Conservation (phyloP, 2,113 vertebrate species). For the Labeo rohita region DNA sequence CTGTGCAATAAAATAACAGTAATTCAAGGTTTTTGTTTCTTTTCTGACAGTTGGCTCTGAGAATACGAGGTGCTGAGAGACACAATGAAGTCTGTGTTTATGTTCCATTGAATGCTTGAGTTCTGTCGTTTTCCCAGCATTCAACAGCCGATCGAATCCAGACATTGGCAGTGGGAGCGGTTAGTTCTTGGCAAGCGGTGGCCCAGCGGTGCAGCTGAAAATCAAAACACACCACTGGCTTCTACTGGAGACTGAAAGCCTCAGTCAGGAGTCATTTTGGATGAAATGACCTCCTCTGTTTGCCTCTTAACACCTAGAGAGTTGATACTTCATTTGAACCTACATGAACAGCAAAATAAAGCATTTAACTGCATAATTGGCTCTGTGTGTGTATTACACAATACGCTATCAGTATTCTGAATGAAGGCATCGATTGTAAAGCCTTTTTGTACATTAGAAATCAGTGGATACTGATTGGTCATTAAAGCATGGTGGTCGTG, state of each 20-base stretch:
- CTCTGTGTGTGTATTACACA: neutral
- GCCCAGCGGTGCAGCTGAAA: neutral
- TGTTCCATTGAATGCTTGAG: neutral
- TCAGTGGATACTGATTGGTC: neutral
- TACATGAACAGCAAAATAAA: neutral
- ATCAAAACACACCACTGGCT: conserved; percentile 14
- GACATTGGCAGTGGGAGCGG: neutral
- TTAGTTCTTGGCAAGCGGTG: neutral
- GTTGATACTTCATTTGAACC: neutral
- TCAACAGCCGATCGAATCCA: conserved; percentile 11
- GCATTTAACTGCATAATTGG: neutral
- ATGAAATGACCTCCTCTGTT: neutral
- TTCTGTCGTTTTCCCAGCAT: neutral
- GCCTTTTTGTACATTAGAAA: neutral
- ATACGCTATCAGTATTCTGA: neutral
- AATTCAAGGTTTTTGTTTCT: neutral
- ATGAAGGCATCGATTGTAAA: neutral
- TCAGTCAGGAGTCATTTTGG: neutral
- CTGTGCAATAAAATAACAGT: neutral
- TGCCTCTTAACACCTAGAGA: neutral
- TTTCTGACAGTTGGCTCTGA: neutral
- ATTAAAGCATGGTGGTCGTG: neutral
- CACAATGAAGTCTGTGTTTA: conserved; percentile 12
- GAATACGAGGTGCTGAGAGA: neutral
- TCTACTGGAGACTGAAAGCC: neutral